Base-by-base conservation (phyloP, 1,140 invertebrate genomes). In the Trypoxylus dichotomus region DNA sequence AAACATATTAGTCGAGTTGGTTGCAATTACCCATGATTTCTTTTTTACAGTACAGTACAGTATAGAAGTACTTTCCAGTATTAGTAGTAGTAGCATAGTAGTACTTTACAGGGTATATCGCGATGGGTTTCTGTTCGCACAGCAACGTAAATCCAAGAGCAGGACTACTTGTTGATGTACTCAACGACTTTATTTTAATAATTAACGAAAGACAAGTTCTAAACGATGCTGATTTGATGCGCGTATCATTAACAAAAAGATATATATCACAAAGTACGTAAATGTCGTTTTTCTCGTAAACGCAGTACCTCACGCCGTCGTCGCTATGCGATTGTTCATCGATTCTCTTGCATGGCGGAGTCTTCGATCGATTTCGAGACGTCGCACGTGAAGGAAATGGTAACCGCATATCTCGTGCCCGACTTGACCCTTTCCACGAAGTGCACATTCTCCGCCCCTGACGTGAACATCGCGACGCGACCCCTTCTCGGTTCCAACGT, bases 351-450 rank as follows among this genome's bases (percentile, higher is more conserved):
- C 11, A 71, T 32, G 29, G 37, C 13, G 8, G 92, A 91, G 87
- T 93, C 91, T 32, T 87, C 83, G 82, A 93, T 92, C 21, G 89
- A 89, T 81, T 88, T 89, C 68, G 88, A 86, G 71, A 86, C 83
- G 86, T 96, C 91, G 88, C 95, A 96, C 5, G 95, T 96, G 84
- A 97, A 97, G 76, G 94, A 94, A 72, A 97, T 90, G 0, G 94
- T 96, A 54, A 96, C 88, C 2, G 94, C 94, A 86, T 93, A 96
- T 83, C 94, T 86, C 6, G 88, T 88, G 13, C 95, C 95, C 29
- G 89, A 89, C 6, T 87, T 90, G 1, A 97, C 92, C 85, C 89
- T 91, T 87, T 97, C 95, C n/a, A 96, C 93, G 85, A 88, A 90
- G 87, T 97, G 94, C 15, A 90, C 81, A 87, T 96, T 96, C 88